Evolutionary conservation across 1,140 invertebrate genomes (phyloP).

Genomic region (Drosophila tristis): DNA sequence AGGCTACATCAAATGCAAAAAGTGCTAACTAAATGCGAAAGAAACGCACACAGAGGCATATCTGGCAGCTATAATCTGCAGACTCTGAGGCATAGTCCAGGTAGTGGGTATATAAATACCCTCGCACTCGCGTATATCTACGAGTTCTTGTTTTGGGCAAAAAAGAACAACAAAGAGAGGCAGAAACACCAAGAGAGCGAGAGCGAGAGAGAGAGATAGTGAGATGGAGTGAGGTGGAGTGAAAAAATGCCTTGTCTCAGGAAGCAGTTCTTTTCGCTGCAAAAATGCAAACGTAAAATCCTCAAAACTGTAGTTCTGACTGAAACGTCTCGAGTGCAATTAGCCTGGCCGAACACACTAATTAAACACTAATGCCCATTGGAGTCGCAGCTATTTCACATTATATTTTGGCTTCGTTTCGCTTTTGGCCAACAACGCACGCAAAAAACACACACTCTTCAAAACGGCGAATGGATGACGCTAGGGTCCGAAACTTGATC

Average conservation of each 20-base stretch:
- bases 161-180: constrained; percentile 36
- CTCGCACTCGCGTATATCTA: constrained; percentile 26
- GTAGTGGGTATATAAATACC: constrained; percentile 29
- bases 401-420: constrained; percentile 23
- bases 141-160: constrained; percentile 58
- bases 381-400: constrained; percentile 38
- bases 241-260: constrained; percentile 2
- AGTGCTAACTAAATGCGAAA: constrained; percentile 23
- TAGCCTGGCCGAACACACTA: constrained; percentile 5
- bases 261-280: not conserved
- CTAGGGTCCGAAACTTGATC: constrained; percentile 75
- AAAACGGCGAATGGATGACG: constrained; percentile 62
- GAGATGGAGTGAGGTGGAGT: constrained; percentile 1
- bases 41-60: constrained; percentile 26
- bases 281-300: constrained; percentile 8
- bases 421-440: constrained; percentile 53
- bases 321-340: constrained; percentile 10
- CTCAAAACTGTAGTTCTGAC: constrained; percentile 5
- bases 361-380: constrained; percentile 38
- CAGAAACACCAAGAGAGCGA: not conserved
- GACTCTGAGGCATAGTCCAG: constrained; percentile 6
- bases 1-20: constrained; percentile 6
- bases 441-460: constrained; percentile 38
- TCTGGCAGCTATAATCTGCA: constrained; percentile 56
- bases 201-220: not conserved